phyloP scores from a whole-genome alignment of 1,140 invertebrate genomes.

The Philotrypesis tridentata region DNA sequence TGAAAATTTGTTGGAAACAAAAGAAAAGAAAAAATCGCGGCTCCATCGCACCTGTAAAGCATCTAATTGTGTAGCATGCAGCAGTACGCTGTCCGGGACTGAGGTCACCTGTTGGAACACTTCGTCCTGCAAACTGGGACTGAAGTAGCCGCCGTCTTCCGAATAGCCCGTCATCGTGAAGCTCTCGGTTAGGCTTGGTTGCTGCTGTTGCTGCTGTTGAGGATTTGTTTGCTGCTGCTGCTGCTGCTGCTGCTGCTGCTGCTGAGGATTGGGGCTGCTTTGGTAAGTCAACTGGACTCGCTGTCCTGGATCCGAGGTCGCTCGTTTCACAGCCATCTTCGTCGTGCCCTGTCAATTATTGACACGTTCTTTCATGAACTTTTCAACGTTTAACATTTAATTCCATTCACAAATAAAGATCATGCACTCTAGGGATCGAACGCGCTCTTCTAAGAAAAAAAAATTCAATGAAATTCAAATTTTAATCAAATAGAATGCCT shows the following conservation, averaged over 20 bases:
- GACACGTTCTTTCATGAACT: background rate
- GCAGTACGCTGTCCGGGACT: slow-evolving; percentile 79
- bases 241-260: slow-evolving; percentile 64
- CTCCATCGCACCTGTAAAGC: slow-evolving; percentile 69
- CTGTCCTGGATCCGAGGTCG: slow-evolving; percentile 80
- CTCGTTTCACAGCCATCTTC: slow-evolving; percentile 81
- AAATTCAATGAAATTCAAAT: no score
- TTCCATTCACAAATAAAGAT: no score
- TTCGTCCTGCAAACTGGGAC: slow-evolving; percentile 83
- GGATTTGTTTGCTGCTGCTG: slow-evolving; percentile 30
- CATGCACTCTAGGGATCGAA: no score
- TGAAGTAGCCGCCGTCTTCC: slow-evolving; percentile 82
- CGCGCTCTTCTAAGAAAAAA: no score
- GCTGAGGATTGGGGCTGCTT: slow-evolving; percentile 56
- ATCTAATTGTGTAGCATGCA: slow-evolving; percentile 81
- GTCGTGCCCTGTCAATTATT: slow-evolving; percentile 73
- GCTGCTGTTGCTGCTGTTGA: slow-evolving; percentile 73
- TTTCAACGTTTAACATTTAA: background rate
- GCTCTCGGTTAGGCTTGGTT: slow-evolving; percentile 73
- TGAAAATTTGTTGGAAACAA: no score
- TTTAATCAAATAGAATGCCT: no score
- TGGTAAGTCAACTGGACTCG: slow-evolving; percentile 70
- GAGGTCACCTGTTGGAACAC: slow-evolving; percentile 82
- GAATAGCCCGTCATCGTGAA: slow-evolving; percentile 78
- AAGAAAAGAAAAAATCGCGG: background rate